Base-by-base conservation (phyloP, 2,113 vertebrate species). In the Raphicerus campestris region DNA sequence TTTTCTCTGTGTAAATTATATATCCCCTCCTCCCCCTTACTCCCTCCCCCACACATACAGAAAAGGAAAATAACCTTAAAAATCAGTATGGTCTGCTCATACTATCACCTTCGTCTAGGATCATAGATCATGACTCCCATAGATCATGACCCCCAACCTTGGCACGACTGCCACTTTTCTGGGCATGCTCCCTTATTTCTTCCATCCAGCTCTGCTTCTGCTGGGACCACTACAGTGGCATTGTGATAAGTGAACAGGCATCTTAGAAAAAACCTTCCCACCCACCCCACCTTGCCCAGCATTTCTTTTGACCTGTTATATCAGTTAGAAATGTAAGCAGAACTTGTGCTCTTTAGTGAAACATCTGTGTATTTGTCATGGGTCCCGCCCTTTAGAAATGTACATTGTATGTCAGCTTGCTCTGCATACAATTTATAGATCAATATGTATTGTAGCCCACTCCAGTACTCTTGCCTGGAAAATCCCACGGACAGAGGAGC, bases 311-410 rank as follows among this genome's bases (percentile, higher is more conserved):
- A 77, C 61, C 51, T 53, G 28, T 75, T 75, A 2, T 7, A n/a
- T 51, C 30, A 45, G 30, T 47, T 77, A 55, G 14, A 83, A 96
- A 94, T 17, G 11, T 61, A 49, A 87, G 73, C 45, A 60, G 55
- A 30, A 19, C 10, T 26, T 66, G 6, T 53, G 15, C 56, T 93
- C 0, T 49, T 8, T 32, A 26, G n/a, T 93, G 73, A 95, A 91
- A 10, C 45, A 70, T 80, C 61, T 86, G 35, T 45, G 16, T 53
- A 78, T 78, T 88, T 60, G 5, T 35, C 47, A 6, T 81, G 7
- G 58, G 61, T 20, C 17, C 63, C 45, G 20, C 85, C 70, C 85
- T 94, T 92, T 53, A 93, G 63, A 73, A 58, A 77, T 53, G 39
- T 26, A 2, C 81, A 20, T 85, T 89, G 3, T 39, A 45, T 90